Evolutionary conservation across 2,797 vertebrate species (phyloP), one percentile per base, ranked within the genome.

Genomic region (Sebastes goodei): DNA sequence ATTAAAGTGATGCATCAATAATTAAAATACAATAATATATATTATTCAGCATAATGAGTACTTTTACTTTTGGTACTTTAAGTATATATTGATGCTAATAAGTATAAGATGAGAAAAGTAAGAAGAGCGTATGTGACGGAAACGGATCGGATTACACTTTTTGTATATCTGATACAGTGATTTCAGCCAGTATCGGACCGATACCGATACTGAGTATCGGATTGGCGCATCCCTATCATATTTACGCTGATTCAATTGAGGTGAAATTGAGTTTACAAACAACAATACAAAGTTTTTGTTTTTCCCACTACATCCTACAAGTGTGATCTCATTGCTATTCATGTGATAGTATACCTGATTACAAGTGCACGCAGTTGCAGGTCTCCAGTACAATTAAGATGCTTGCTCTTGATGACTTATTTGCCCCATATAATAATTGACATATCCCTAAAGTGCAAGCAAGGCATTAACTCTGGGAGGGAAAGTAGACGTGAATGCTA

Each of bases 371-470:
- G 65, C 42, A 52, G 49, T 65, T 27, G 32, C 52, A 75, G 42
- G 38, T 71, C 60, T 81, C 80, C 29, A 65, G 55, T 65, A 74
- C 55, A 55, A 86, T 85, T 76, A 93, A 75, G 25, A 80, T 63
- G 61, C 68, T 80, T 79, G 68, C 71, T 78, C 56, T 66, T 86
- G 60, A 89, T 86, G 82, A 89, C 83, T 92, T 86, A 87, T 90
- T 93, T 88, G n/a, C 71, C 80, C 63, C 63, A 60, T 71, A 76
- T 68, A 86, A 71, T 87, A 84, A 90, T 74, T 90, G 81, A 86
- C 74, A 89, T 56, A 71, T 88, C 75, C 81, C 88, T 27, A 84
- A 91, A 92, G 65, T 93, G 88, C 90, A 92, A 82, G 81, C 83
- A 68, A 84, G 65, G 91, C 92, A 92, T 92, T 90, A 94, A 92